Evolutionary conservation across 1,140 invertebrate species (phyloP).

Genomic region (Probaryconus sp.): DNA sequence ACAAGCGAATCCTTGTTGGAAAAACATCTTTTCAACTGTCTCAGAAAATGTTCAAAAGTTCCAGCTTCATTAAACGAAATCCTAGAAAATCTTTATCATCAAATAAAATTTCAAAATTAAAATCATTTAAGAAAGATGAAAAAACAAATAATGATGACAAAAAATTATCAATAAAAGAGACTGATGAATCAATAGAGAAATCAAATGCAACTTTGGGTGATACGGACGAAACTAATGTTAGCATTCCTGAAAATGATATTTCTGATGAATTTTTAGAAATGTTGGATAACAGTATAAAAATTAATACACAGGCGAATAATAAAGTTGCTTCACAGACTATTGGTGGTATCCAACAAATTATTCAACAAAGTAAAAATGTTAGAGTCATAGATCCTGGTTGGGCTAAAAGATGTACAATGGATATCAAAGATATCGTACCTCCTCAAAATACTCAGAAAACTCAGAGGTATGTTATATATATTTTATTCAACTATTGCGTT

Average conservation of each 20-base stretch:
- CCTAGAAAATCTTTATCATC: conserved; percentile 83
- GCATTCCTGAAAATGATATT: conserved; percentile 38
- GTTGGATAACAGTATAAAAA: conserved; percentile 23
- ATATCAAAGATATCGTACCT: conserved; percentile 13
- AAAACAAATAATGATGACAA: conserved; percentile 17
- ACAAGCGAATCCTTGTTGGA: conserved; percentile 65
- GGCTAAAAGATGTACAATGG: conserved; percentile 25
- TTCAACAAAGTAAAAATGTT: conserved; percentile 1
- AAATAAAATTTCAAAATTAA: conserved; percentile 54
- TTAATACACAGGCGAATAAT: conserved; percentile 14
- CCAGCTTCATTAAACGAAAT: conserved; percentile 85
- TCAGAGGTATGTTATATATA: too few relatives aligned
- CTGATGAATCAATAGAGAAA: too few relatives aligned
- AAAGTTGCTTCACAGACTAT: background rate
- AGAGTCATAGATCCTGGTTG: conserved; percentile 31
- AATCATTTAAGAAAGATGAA: conserved; percentile 27
- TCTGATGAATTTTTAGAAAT: conserved; percentile 34
- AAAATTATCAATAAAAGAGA: conserved; percentile 12
- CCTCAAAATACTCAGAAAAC: conserved; percentile 6
- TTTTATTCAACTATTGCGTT: too few relatives aligned
- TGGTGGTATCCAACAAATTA: conserved; percentile 31
- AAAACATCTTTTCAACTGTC: conserved; percentile 78
- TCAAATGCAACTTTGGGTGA: too few relatives aligned
- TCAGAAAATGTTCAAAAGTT: conserved; percentile 84
- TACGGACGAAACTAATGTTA: too few relatives aligned